Conservation (phyloP, 2,888 invertebrate genomes). For the Argyresthia albistria region DNA sequence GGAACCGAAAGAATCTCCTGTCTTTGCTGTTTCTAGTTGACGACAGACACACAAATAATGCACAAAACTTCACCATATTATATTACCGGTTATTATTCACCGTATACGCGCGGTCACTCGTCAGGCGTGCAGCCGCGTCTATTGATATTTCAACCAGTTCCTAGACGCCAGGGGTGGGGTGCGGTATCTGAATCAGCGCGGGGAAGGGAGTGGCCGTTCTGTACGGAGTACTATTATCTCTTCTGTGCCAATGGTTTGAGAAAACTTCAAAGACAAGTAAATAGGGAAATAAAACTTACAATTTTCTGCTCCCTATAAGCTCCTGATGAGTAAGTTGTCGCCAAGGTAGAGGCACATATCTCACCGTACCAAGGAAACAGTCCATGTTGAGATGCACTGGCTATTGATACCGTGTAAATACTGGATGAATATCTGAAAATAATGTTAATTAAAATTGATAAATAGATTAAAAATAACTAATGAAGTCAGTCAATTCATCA, state of each 20-base stretch:
- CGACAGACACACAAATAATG: no score
- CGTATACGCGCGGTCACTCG: no score
- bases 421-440: conserved; percentile 71
- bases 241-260: not conserved
- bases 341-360: conserved; percentile 88
- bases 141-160: no score
- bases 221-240: no score
- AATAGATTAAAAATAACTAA: not conserved
- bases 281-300: conserved; percentile 62
- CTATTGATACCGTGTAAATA: conserved; percentile 90
- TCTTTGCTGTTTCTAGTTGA: no score
- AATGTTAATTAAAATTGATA: not conserved
- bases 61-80: no score
- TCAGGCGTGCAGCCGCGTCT: no score
- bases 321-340: conserved; percentile 92
- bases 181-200: no score
- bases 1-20: no score
- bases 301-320: conserved; percentile 89
- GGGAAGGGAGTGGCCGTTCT: no score
- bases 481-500: not conserved
- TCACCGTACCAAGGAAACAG: conserved; percentile 94
- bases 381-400: conserved; percentile 87
- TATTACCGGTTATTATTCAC: no score
- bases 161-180: no score
- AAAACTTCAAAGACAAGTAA: not conserved